Conservation (phyloP, 1,140 invertebrate genomes). For the Nylanderia fulva region DNA sequence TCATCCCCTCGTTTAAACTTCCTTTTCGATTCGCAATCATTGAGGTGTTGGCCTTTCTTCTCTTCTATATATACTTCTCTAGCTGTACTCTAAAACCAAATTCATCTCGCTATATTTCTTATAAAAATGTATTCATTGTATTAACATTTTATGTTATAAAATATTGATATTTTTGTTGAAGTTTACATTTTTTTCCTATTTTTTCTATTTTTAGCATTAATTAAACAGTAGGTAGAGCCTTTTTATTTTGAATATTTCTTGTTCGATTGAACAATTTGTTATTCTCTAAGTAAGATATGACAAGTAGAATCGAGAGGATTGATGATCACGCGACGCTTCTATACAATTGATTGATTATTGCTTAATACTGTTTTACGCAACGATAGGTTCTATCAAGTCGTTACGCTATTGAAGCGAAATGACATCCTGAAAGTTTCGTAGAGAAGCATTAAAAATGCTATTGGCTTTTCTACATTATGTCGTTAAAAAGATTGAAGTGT, state of each 20-base stretch:
- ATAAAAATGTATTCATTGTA: not conserved
- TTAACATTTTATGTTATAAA: not conserved
- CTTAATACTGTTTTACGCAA: constrained; percentile 70
- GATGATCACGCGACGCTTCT: constrained; percentile 61
- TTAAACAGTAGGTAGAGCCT: not conserved
- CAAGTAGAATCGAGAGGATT: constrained; percentile 14
- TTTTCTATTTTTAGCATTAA: not conserved
- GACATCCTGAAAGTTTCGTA: not conserved
- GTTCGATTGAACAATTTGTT: not conserved
- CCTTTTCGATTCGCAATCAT: constrained; percentile 13
- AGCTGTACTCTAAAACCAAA: not conserved
- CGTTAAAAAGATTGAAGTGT: not conserved
- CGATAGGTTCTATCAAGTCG: constrained; percentile 43
- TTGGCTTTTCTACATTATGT: constrained; percentile 8
- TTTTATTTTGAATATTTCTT: not conserved
- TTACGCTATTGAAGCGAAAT: constrained; percentile 35
- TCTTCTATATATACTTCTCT: constrained; percentile 3
- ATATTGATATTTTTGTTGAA: not conserved
- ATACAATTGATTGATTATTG: constrained; percentile 71
- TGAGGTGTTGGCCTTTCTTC: not conserved
- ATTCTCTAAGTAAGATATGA: not conserved
- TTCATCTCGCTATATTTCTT: not conserved
- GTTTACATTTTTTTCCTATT: not conserved
- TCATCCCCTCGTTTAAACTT: not conserved
- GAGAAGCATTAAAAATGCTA: constrained; percentile 27